A percentile compares a stretch with the other conserved stretches of the same genome.
Conservation (phyloP, 2,113 vertebrate species). For the Hylia prasina region DNA sequence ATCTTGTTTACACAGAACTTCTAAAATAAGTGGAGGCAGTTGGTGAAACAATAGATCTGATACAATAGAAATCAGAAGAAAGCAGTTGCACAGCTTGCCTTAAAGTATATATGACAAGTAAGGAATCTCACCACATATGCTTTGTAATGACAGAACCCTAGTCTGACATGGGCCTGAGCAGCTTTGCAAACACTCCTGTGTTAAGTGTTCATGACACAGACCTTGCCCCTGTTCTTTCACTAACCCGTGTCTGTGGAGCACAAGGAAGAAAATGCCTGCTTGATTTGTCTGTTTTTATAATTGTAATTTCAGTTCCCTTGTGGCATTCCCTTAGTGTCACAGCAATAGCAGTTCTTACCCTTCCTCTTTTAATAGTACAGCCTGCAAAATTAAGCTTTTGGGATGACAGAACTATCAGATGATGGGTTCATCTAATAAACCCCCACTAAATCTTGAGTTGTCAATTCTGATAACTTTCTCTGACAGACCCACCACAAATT, state of each 20-base stretch:
- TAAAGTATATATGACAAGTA: not conserved
- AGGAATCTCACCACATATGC: not conserved
- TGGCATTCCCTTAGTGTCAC: not conserved
- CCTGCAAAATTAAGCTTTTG: not conserved
- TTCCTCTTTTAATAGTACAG: not conserved
- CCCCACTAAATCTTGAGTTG: not conserved
- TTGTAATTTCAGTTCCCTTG: not conserved
- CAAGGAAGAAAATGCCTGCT: not conserved
- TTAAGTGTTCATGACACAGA: not conserved
- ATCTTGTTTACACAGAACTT: not conserved
- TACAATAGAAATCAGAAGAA: not conserved
- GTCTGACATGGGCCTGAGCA: not conserved
- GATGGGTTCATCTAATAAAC: not conserved
- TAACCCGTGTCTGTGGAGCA: not conserved
- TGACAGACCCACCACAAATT: not conserved
- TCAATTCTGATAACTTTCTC: not conserved
- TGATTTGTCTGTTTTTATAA: not conserved
- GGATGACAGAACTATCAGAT: not conserved
- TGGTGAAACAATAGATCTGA: not conserved
- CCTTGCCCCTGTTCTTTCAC: not conserved
- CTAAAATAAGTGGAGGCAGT: not conserved
- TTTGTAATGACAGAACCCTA: not conserved
- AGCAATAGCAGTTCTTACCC: not conserved
- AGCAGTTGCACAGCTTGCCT: not conserved
- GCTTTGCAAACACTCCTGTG: not conserved